Conservation (phyloP, 2,113 vertebrate genomes). For the Lates calcarifer region DNA sequence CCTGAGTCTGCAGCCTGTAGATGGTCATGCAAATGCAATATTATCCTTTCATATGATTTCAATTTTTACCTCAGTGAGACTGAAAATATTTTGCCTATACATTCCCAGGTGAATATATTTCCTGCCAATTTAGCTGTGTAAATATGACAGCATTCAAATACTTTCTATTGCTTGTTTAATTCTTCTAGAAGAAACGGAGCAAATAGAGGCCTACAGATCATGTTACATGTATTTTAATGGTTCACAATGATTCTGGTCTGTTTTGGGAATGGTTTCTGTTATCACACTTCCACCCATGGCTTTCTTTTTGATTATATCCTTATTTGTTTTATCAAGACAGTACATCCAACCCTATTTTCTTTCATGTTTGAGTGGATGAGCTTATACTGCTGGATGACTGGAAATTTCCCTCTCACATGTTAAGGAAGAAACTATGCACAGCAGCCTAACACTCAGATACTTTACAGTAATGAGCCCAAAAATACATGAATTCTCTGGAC, state of each 20-base stretch:
- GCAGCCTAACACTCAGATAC: slow-evolving; percentile 21
- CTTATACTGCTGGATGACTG: not conserved
- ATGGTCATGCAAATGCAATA: slow-evolving; percentile 11
- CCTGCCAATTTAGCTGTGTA: not conserved
- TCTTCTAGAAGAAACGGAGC: not conserved
- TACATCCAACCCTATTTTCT: not conserved
- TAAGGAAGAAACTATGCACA: slow-evolving; percentile 24
- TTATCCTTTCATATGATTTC: not conserved
- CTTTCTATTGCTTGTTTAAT: not conserved
- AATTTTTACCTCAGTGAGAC: not conserved
- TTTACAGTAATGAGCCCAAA: slow-evolving; percentile 61
- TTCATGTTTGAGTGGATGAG: slow-evolving; percentile 12
- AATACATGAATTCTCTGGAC: slow-evolving; percentile 55
- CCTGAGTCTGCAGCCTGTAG: not conserved
- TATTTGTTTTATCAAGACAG: slow-evolving; percentile 10
- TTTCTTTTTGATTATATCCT: not conserved
- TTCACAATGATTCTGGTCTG: not conserved
- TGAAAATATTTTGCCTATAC: not conserved
- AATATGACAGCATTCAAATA: not conserved
- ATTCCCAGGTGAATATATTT: not conserved
- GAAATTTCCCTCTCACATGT: slow-evolving; percentile 4
- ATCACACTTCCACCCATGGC: not conserved
- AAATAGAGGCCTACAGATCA: not conserved
- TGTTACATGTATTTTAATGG: not conserved
- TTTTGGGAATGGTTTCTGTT: not conserved